A percentile compares a stretch with the other conserved stretches of the same genome.
These are phyloP conservation scores for Stegophylla sp. DNA, from an alignment of 2,888 invertebrate species.

Conservation along the genomic window DNA sequence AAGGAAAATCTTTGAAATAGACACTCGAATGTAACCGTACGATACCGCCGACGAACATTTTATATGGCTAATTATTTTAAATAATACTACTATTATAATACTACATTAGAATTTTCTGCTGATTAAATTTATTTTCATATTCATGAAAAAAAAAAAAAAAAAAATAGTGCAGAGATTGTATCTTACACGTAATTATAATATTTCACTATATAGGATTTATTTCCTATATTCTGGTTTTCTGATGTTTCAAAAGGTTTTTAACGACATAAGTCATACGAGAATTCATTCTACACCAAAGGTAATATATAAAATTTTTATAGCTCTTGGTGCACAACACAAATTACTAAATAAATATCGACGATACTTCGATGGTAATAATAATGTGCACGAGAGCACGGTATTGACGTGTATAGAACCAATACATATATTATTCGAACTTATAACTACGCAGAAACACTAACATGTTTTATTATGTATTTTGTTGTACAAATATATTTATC, in stretches of 20 bases:
- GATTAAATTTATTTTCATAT: neutral
- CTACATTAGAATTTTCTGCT: neutral
- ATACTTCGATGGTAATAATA: too few relatives aligned
- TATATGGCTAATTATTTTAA: too few relatives aligned
- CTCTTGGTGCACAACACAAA: neutral
- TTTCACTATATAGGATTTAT: neutral
- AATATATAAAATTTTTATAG: conserved; percentile 7
- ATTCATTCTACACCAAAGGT: neutral
- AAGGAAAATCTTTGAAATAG: too few relatives aligned
- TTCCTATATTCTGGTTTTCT: neutral
- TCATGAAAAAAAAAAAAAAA: neutral
- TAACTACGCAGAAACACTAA: too few relatives aligned
- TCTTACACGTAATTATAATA: neutral
- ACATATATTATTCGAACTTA: too few relatives aligned
- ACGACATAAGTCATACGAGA: neutral
- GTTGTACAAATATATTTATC: too few relatives aligned
- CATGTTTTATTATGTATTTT: too few relatives aligned
- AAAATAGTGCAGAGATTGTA: neutral
- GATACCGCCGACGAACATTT: neutral
- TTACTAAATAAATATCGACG: too few relatives aligned
- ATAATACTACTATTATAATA: neutral
- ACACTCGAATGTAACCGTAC: too few relatives aligned
- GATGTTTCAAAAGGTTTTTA: conserved; percentile 2
- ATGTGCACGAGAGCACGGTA: too few relatives aligned
- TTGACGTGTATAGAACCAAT: too few relatives aligned